Percentiles rank a stretch among this genome's conserved stretches.
These are phyloP conservation scores for Tricholaema leucomelas DNA, from an alignment of 2,113 vertebrate species.

Conservation along the genomic window DNA sequence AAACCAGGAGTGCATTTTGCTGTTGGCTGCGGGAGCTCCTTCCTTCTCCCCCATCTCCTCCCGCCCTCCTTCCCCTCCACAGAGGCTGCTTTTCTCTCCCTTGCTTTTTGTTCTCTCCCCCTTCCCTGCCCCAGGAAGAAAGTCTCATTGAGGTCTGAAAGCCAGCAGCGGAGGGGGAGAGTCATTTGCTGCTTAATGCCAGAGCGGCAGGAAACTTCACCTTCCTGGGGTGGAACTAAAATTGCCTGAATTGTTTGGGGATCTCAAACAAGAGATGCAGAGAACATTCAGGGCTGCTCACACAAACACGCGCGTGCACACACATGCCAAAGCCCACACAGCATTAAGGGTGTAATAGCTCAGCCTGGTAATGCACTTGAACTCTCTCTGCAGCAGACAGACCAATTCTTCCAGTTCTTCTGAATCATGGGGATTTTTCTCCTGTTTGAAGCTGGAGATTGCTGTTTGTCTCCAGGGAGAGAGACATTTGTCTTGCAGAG, in stretches of 20 bases:
- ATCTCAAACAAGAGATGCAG: conserved; percentile 58
- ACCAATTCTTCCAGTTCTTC: conserved; percentile 36
- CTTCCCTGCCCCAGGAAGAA: conserved; percentile 23
- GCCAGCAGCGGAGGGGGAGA: conserved; percentile 1
- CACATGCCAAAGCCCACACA: conserved; percentile 18
- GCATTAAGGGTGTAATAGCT: conserved; percentile 50
- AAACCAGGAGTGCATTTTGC: neutral
- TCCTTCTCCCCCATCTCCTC: neutral
- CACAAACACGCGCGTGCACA: neutral
- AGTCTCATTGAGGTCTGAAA: conserved; percentile 45
- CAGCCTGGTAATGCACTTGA: conserved; percentile 46
- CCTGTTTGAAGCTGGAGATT: neutral
- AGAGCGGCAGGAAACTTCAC: conserved; percentile 41
- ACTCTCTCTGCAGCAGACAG: conserved; percentile 26
- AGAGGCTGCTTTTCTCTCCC: conserved; percentile 3
- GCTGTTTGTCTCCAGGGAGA: conserved; percentile 30
- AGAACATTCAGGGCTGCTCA: conserved; percentile 52
- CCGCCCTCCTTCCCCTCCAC: neutral
- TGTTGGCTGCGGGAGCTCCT: neutral
- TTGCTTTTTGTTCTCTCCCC: neutral
- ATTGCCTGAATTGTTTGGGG: conserved; percentile 50
- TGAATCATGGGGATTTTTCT: neutral
- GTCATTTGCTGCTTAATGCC: conserved; percentile 38
- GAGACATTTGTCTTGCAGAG: conserved; percentile 21
- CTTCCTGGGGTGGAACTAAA: conserved; percentile 61